Conservation (phyloP, 2,113 vertebrate genomes). For the Carollia perspicillata region DNA sequence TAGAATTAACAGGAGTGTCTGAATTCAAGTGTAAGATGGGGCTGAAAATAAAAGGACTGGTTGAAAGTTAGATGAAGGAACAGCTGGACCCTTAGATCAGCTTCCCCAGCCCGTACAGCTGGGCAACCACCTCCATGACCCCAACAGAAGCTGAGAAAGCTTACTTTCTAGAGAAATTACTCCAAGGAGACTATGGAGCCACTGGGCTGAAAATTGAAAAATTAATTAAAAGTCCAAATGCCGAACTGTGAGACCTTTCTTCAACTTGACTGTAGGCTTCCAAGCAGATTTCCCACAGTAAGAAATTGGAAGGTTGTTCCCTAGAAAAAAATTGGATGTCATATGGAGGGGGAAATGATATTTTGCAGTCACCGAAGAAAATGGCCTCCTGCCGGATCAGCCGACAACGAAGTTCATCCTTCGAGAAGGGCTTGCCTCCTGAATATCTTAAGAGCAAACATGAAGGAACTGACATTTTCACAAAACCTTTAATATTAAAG, state of each 20-base stretch:
- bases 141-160: not conserved
- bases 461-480: not conserved
- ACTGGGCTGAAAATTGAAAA: not conserved
- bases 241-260: not conserved
- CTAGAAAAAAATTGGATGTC: not conserved
- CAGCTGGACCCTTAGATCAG: not conserved
- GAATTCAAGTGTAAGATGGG: not conserved
- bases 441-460: not conserved
- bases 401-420: not conserved
- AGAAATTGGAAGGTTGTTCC: not conserved
- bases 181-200: not conserved
- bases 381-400: not conserved
- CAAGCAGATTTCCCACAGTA: not conserved
- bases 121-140: not conserved
- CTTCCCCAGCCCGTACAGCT: not conserved
- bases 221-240: not conserved
- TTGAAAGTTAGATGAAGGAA: not conserved
- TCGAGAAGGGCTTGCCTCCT: not conserved
- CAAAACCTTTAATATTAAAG: not conserved
- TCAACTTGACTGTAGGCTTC: not conserved
- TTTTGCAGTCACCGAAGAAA: not conserved
- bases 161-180: not conserved
- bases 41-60: not conserved
- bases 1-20: not conserved
- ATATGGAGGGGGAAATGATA: not conserved